Base-by-base conservation (phyloP, 1,140 invertebrate species). In the Heterodera schachtii region DNA sequence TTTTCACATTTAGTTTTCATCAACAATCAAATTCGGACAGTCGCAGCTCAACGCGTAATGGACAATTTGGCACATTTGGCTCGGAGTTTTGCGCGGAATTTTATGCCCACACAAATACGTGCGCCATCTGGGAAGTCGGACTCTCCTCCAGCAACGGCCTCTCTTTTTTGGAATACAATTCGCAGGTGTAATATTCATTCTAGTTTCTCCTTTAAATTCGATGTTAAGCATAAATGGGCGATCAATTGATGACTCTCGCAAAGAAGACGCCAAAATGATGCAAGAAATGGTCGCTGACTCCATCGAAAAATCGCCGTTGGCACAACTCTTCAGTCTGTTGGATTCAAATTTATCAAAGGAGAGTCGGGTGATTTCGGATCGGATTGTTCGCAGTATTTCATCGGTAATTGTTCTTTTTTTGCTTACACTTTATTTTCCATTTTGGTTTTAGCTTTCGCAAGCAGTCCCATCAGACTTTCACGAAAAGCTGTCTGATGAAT, bases 61-160 rank as follows among this genome's bases (percentile, higher is more conserved):
- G 84, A 85, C 19, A 85, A 82, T 16, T 44, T 85, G 13, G 52
- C 41, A n/a, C 52, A 78, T 49, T 73, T 85, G n/a, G 85, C 84
- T 6, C 84, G 84, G 16, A 71, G 69, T 21, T 85, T 70, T 49
- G 21, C 85, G 1, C 49, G 52, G 16, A 67, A 87, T 46, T 85
- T 83, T 85, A 69, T 86, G 83, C 84, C 85, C n/a, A 82, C 73
- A 46, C 66, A 44, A n/a, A 75, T 75, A 31, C 60, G 85, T 64
- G 4, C 70, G 16, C 80, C 64, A 31, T 31, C 44, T 11, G 69
- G 41, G 21, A 82, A 44, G 60, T 11, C 16, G 47, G 64, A n/a
- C 1, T 43, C 31, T 44, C 19, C 16, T 3, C 74, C 74, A 3
- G 43, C 74, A 64, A 76, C 31, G 16, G 5, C 44, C 6, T 76